phyloP scores from a whole-genome alignment of 2,797 vertebrate genomes.

The Falco biarmicus region DNA sequence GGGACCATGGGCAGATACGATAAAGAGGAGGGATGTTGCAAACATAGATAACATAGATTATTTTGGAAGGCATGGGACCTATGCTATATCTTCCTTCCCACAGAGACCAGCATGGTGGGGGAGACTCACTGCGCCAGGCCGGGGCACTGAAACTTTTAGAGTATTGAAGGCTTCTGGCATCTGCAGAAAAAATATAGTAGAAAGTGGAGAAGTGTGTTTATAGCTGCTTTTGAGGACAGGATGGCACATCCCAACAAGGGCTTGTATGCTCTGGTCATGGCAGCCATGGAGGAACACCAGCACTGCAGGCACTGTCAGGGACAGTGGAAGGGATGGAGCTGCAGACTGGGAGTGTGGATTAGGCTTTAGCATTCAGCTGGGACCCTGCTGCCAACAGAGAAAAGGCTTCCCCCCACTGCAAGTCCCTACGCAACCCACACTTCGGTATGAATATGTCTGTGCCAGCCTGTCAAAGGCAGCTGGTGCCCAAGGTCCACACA shows the following conservation, averaged over 20 bases:
- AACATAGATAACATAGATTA: background rate
- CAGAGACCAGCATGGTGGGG: accelerated
- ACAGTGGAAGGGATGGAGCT: background rate
- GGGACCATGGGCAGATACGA: background rate
- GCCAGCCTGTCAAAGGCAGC: background rate
- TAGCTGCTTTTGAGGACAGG: background rate
- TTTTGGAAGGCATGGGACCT: background rate
- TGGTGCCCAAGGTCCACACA: accelerated
- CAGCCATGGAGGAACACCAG: background rate
- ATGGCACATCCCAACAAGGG: background rate
- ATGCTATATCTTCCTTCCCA: background rate
- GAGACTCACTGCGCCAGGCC: accelerated
- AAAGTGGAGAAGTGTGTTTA: background rate
- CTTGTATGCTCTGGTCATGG: too few species aligned
- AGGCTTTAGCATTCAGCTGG: background rate
- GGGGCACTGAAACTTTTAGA: background rate
- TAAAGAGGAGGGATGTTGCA: background rate
- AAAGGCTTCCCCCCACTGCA: background rate
- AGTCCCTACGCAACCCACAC: accelerated
- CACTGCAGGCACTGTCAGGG: background rate
- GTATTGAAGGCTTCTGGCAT: background rate
- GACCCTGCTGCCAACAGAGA: background rate
- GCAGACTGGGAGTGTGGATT: accelerated
- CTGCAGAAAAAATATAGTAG: background rate
- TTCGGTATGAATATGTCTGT: background rate